Evolutionary conservation across 2,888 invertebrate species (phyloP), one percentile per base, ranked within the genome.

Genomic region (Eupelmus urozonus): DNA sequence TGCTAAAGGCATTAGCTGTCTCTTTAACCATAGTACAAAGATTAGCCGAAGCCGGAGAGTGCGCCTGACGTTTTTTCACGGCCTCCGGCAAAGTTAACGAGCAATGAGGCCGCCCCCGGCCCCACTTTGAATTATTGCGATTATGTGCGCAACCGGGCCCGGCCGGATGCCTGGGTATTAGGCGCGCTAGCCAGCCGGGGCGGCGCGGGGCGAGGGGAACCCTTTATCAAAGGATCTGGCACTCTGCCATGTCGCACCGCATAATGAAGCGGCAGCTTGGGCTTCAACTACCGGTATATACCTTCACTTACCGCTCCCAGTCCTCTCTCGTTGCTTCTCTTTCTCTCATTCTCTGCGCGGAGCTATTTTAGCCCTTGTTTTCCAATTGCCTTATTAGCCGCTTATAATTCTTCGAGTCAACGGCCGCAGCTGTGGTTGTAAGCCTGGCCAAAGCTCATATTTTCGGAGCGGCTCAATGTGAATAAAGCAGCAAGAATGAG

Each of bases 211-310:
- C 71, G 73, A 77, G 78, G 75, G 79, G 70, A 5, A 34, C 9
- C 83, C 84, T 84, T 85, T 85, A 85, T 86, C 85, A 85, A 85
- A 84, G 85, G 84, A 34, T 85, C 83, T 88, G 88, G 88, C 88
- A 88, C 85, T 85, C 85, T 85, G 85, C 88, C 88, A 87, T 85
- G 84, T 85, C 83, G 85, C 84, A 84, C 84, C 87, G 88, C 85
- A 88, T 87, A 88, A 88, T 88, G 86, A 88, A 88, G 88, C 87
- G 85, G 86, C 86, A 84, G 85, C 71, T 71, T 85, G 83, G 85
- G 84, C 85, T 87, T 86, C 83, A 84, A 85, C 85, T 16, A 65
- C 7, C 49, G 9, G 45, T 49, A 45, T 86, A 84, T 84, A 78
- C 76, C 80, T 79, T 18, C 25, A 40, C 25, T 27, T 18, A 55